Percentiles rank a stretch among this genome's conserved stretches.
Evolutionary conservation across 2,888 invertebrate genomes (phyloP).

Genomic region (Crepidodera aurea): DNA sequence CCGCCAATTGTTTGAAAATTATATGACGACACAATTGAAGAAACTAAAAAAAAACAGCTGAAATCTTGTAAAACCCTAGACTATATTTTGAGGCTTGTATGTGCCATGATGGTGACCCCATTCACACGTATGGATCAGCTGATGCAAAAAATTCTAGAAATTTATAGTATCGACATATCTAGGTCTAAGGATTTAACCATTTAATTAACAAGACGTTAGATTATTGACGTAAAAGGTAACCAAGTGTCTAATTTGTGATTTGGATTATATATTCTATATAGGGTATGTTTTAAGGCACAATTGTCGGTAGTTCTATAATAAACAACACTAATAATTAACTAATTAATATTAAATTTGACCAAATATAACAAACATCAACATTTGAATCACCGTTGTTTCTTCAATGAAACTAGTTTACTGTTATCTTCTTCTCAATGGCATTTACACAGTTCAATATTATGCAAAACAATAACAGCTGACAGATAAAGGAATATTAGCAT

Average conservation of each 20-base stretch:
- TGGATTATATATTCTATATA: neutral
- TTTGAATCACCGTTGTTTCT: neutral
- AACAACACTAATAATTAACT: no score
- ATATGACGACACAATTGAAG: no score
- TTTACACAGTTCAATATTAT: conserved; percentile 1
- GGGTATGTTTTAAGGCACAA: neutral
- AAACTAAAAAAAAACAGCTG: no score
- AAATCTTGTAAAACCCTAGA: neutral
- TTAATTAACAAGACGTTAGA: conserved; percentile 6
- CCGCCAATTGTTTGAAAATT: no score
- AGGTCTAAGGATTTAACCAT: conserved; percentile 12
- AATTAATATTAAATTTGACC: no score
- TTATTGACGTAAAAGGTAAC: conserved; percentile 5
- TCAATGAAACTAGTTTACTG: conserved; percentile 13
- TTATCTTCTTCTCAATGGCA: conserved; percentile 12
- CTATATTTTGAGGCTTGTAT: neutral
- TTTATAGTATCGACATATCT: conserved; percentile 13
- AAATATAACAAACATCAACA: no score
- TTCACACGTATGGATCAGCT: conserved; percentile 15
- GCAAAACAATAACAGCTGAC: conserved; percentile 20
- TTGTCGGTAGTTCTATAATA: neutral
- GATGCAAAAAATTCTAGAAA: conserved; percentile 6
- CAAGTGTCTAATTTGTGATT: neutral
- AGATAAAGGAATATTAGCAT: conserved; percentile 7
- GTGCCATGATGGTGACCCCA: conserved; percentile 1